These are phyloP conservation scores for Scatophagus argus DNA, from an alignment of 2,113 vertebrate species.

Conservation along the genomic window DNA sequence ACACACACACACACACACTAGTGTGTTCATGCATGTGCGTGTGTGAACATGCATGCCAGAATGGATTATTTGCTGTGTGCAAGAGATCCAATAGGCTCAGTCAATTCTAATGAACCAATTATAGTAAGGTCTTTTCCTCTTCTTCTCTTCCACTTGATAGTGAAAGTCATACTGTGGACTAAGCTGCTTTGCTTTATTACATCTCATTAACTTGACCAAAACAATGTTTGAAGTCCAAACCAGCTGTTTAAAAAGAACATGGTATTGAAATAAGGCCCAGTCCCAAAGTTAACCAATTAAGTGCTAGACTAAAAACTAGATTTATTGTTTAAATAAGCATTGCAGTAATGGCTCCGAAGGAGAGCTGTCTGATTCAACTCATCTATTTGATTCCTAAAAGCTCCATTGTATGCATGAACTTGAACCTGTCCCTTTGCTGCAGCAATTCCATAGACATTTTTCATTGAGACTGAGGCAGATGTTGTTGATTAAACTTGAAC, in stretches of 20 bases:
- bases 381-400: not conserved
- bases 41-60: constrained; percentile 9
- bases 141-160: constrained; percentile 59
- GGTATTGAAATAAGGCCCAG: constrained; percentile 14
- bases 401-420: not conserved
- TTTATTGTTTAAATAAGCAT: constrained; percentile 4
- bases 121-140: constrained; percentile 61
- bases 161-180: constrained; percentile 57
- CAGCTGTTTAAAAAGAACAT: constrained; percentile 47
- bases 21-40: constrained; percentile 20
- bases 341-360: not conserved
- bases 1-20: not conserved
- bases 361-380: not conserved
- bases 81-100: constrained; percentile 56
- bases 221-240: constrained; percentile 67
- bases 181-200: constrained; percentile 71
- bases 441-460: too few species aligned
- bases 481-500: too few species aligned
- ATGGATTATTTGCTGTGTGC: constrained; percentile 60
- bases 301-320: not conserved
- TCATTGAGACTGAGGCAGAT: too few species aligned
- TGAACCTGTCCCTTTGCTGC: too few species aligned
- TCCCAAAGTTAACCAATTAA: constrained; percentile 26
- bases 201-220: constrained; percentile 70
- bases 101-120: constrained; percentile 75